Base-by-base conservation (phyloP, 1,140 invertebrate species). In the Wasmannia auropunctata region DNA sequence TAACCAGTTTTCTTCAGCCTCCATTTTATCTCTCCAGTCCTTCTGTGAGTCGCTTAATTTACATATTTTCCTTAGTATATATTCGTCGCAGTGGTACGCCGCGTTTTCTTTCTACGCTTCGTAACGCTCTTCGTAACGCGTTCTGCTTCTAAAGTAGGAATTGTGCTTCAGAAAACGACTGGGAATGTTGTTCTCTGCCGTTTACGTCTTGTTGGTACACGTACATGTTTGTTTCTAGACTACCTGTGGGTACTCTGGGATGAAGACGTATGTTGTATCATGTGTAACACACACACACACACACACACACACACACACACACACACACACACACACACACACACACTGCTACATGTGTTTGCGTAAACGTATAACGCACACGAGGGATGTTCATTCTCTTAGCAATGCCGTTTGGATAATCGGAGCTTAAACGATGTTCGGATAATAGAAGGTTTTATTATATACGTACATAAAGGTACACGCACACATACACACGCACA, bases 381-480 rank as follows among this genome's bases (percentile, higher is more conserved):
- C 6, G 37, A 40, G 40, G 22, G 10, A 67, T 25, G n/a, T 67
- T 67, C 37, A 67, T 67, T 67, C 22, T 67, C 37, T 43, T 46
- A 46, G 22, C 37, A 28, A 28, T 46, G 22, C 37, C 37, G 22
- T 22, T 65, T 14, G 34, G 31, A 40, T 65, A 65, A 25, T 22
- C 22, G 37, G 34, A 67, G 1, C 37, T 67, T 67, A 43, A 43
- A 67, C 22, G 11, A 34, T 11, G 14, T 46, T 46, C 63, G 22
- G 37, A 67, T 67, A 67, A 67, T 67, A 67, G 37, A n/a, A 67
- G 63, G 37, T 67, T 67, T 28, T 46, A 67, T 67, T 28, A 67
- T 46, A 25, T 67, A 67, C 14, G 11, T 37, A 22, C 10, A 63
- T 0, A 65, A 14, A 65, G 10, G 11, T 31, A 31, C 8, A n/a